These are phyloP conservation scores for Listronotus oregonensis DNA, from an alignment of 1,140 invertebrate genomes.

Conservation along the genomic window DNA sequence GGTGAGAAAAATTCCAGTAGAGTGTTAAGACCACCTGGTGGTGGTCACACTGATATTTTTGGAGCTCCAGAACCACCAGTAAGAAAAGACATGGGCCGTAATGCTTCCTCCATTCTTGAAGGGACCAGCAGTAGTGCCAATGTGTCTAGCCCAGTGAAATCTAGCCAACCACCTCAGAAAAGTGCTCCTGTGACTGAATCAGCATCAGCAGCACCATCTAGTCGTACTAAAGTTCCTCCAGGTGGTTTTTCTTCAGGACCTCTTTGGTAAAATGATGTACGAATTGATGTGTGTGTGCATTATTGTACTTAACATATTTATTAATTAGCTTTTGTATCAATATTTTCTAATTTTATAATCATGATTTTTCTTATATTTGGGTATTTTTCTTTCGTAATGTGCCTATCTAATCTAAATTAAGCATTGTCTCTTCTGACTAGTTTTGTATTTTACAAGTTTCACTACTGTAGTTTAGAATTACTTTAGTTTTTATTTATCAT, in stretches of 20 bases:
- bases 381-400: too few relatives aligned
- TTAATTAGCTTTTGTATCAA: slow-evolving; percentile 20
- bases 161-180: background rate
- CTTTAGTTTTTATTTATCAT: too few relatives aligned
- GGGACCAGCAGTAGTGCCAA: slow-evolving; percentile 15
- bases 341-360: slow-evolving; percentile 1
- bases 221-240: slow-evolving; percentile 47
- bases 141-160: slow-evolving; percentile 3
- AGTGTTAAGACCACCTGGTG: slow-evolving; percentile 53
- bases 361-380: too few relatives aligned
- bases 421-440: too few relatives aligned
- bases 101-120: slow-evolving; percentile 43
- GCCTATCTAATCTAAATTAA: too few relatives aligned
- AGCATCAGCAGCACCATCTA: slow-evolving; percentile 20
- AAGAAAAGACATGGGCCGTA: slow-evolving; percentile 38
- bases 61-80: slow-evolving; percentile 37
- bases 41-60: slow-evolving; percentile 53
- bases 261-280: slow-evolving; percentile 46
- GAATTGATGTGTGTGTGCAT: background rate
- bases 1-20: slow-evolving; percentile 50
- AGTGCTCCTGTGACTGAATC: slow-evolving; percentile 3
- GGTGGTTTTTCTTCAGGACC: slow-evolving; percentile 51
- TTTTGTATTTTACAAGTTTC: too few relatives aligned
- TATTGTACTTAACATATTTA: background rate
- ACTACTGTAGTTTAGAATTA: too few relatives aligned